Evolutionary conservation across 2,113 vertebrate genomes (phyloP).

Genomic region (Epinephelus cyanopodus): DNA sequence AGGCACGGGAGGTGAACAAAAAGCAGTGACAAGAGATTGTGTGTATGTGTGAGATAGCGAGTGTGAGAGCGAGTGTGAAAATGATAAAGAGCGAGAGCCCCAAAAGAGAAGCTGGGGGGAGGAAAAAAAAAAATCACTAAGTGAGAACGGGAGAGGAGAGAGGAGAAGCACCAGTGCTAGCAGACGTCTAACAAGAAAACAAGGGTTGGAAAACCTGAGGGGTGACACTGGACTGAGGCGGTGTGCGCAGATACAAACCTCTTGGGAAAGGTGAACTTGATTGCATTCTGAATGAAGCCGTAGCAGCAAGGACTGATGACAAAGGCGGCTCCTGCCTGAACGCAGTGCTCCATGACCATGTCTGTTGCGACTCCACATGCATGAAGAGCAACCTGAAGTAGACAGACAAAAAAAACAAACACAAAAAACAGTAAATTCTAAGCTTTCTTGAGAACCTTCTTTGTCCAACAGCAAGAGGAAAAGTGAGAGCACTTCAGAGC

Average conservation of each 20-base stretch:
- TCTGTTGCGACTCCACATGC: conserved; percentile 98
- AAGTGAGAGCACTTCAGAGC: conserved; percentile 15
- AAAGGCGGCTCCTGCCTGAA: conserved; percentile 89
- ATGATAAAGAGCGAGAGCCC: conserved; percentile 9
- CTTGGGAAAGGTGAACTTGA: conserved; percentile 93
- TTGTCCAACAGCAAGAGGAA: background rate
- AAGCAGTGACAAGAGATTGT: conserved; percentile 14
- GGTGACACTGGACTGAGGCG: background rate
- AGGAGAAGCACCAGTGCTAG: background rate
- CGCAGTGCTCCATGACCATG: conserved; percentile 95
- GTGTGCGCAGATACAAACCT: conserved; percentile 83
- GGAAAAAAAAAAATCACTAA: background rate
- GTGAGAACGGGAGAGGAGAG: background rate
- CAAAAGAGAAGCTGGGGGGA: background rate
- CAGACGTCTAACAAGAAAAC: conserved; percentile 30
- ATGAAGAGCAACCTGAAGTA: conserved; percentile 93
- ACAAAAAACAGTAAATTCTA: background rate
- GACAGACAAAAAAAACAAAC: conserved; percentile 22
- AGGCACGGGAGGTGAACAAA: conserved; percentile 37
- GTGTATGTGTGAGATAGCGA: background rate
- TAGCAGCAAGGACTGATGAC: conserved; percentile 97
- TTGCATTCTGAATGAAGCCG: conserved; percentile 96
- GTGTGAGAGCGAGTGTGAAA: conserved; percentile 7
- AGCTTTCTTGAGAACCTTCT: conserved; percentile 2
- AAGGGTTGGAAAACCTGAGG: conserved; percentile 10